Evolutionary conservation across 2,113 vertebrate species (phyloP), one percentile per base, ranked within the genome.

Genomic region (Atherinomorus stipes): DNA sequence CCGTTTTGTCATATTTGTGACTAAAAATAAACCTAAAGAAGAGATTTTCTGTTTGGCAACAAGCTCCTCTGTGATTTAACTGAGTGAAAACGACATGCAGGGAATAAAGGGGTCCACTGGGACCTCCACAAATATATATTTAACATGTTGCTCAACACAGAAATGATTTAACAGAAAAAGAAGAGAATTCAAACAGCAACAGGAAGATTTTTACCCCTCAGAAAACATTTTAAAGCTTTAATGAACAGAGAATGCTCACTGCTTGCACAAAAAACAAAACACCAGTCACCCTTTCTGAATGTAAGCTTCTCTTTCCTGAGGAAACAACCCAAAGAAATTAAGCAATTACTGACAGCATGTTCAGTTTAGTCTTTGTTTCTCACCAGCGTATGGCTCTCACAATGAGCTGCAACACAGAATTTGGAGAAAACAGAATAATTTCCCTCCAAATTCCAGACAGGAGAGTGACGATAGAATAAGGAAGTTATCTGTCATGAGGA

Each of bases 361-460:
- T 61, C 34, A 53, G 40, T 51, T 76, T 61, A 40, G 38, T 15
- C 6, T 57, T 23, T 28, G 22, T 51, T 49, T 70, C 40, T 77
- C 67, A 51, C 52, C 56, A 21, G 28, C 31, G 52, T 8, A 28
- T 34, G 47, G 31, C 65, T 68, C 37, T 64, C 66, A 9, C 16
- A 11, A 57, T 25, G 72, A 8, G 22, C 44, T 57, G 56, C 44
- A 54, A n/a, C 11, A 42, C 18, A 19, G n/a, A 28, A 68, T 23
- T 1, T 26, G 1, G 11, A 16, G 19, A 7, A 67, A 69, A 61
- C 56, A 56, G 37, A 1, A 38, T 11, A 31, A 6, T 19, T 72
- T 66, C 45, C 54, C 60, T 79, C 62, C 23, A 64, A 74, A 81
- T 68, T 72, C 51, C 28, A 53, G 56, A 57, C 59, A 61, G 18